phyloP scores from a whole-genome alignment of 1,140 invertebrate species.

The Drosophila takahashii region DNA sequence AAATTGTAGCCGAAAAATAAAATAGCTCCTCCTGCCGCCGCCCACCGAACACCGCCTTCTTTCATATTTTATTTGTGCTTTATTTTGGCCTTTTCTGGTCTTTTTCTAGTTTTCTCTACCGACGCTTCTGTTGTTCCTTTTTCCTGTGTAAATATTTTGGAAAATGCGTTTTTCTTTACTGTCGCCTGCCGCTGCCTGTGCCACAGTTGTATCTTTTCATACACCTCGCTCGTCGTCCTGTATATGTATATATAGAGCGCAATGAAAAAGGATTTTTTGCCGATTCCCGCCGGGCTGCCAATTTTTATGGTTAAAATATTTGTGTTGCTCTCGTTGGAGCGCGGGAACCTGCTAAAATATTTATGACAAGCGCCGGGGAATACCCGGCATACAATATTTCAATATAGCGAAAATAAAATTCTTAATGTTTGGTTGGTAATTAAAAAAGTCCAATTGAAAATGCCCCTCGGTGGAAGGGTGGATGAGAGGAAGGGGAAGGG shows the following conservation, averaged over 20 bases:
- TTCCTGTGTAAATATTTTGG: conserved; percentile 69
- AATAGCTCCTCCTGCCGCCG: conserved; percentile 57
- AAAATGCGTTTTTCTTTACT: conserved; percentile 76
- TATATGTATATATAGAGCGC: conserved; percentile 5
- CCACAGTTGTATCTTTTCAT: conserved; percentile 42
- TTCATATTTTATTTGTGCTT: conserved; percentile 48
- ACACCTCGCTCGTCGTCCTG: conserved; percentile 5
- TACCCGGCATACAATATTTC: conserved; percentile 60
- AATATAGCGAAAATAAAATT: conserved; percentile 54
- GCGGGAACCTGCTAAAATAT: conserved; percentile 68
- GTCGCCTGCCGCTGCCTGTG: no score
- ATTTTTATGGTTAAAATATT: conserved; percentile 70
- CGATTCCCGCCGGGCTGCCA: conserved; percentile 61
- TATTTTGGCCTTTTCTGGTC: conserved; percentile 11
- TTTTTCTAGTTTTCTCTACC: conserved; percentile 34
- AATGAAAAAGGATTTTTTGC: conserved; percentile 75
- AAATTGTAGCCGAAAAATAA: conserved; percentile 78
- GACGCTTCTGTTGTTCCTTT: conserved; percentile 36
- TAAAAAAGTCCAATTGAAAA: conserved; percentile 70
- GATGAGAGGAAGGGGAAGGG: no score
- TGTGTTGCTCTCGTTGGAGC: conserved; percentile 43
- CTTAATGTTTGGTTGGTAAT: conserved; percentile 58
- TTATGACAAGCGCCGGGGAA: conserved; percentile 69
- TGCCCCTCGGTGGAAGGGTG: not conserved
- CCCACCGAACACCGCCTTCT: conserved; percentile 15